A percentile compares a stretch with the other conserved stretches of the same genome.
Evolutionary conservation across 2,797 vertebrate genomes (phyloP).

Genomic region (Clamator glandarius): DNA sequence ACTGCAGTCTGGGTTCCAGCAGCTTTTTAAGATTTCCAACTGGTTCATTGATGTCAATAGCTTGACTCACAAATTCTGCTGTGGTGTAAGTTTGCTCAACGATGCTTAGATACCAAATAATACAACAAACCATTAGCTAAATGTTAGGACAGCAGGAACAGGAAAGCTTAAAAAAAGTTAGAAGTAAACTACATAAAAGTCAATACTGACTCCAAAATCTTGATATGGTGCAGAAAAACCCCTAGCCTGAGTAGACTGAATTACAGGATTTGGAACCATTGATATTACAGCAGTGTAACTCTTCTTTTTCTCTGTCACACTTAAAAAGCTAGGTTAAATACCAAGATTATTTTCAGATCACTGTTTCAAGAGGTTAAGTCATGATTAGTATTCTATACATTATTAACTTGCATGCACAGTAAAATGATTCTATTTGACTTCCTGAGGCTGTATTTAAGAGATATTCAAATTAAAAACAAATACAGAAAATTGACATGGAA

Average conservation of each 20-base stretch:
- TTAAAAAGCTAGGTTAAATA: not conserved
- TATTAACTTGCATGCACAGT: not conserved
- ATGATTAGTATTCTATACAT: not conserved
- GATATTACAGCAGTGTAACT: not conserved
- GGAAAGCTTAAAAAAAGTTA: not conserved
- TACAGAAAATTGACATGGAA: not conserved
- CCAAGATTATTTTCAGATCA: not conserved
- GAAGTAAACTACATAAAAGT: not conserved
- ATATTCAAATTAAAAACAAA: not conserved
- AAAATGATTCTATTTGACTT: not conserved
- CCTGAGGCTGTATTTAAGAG: not conserved
- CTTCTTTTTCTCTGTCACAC: not conserved
- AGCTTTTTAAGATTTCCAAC: conserved; percentile 97
- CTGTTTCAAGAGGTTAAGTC: not conserved
- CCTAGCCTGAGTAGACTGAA: not conserved
- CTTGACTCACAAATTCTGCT: conserved; percentile 96
- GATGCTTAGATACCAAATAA: conserved; percentile 80
- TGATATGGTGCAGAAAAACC: not conserved
- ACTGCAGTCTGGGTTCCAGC: conserved; percentile 93
- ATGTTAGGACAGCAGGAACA: not conserved
- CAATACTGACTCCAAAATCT: not conserved
- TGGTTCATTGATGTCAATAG: conserved; percentile 98
- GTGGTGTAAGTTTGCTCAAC: conserved; percentile 95
- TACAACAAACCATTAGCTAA: not conserved
- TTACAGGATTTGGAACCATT: not conserved